These are phyloP conservation scores for Neoaliturus tenellus DNA, from an alignment of 2,888 invertebrate species.

Conservation along the genomic window DNA sequence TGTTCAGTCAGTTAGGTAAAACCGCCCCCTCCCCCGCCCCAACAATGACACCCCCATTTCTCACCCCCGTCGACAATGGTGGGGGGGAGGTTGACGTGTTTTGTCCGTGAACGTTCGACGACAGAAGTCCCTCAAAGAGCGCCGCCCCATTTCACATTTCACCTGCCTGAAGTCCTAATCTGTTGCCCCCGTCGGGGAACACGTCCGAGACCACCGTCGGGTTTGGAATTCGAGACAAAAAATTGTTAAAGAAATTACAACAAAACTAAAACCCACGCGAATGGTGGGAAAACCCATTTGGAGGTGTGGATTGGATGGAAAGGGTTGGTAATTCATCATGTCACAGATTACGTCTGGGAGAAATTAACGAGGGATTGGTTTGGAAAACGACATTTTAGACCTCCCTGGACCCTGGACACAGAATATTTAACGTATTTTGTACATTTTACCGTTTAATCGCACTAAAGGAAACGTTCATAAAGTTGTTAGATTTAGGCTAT, in stretches of 20 bases:
- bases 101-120: background rate
- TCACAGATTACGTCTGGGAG: too few species aligned
- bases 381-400: too few species aligned
- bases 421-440: too few species aligned
- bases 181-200: background rate
- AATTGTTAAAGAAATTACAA: background rate
- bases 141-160: slow-evolving; percentile 8
- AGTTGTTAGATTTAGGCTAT: too few species aligned
- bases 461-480: too few species aligned
- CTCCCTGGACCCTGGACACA: too few species aligned
- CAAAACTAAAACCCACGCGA: too few species aligned
- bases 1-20: background rate
- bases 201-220: background rate
- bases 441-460: too few species aligned
- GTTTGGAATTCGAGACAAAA: background rate
- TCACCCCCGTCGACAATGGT: background rate
- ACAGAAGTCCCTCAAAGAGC: slow-evolving; percentile 17
- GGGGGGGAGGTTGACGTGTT: slow-evolving; percentile 3
- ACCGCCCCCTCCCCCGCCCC: background rate
- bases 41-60: slow-evolving; percentile 16
- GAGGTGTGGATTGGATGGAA: too few species aligned
- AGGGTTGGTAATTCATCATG: too few species aligned
- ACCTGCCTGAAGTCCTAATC: slow-evolving; percentile 4
- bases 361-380: too few species aligned
- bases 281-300: too few species aligned